These are phyloP conservation scores for Phainopepla nitens DNA, from an alignment of 2,113 vertebrate genomes.

Conservation along the genomic window DNA sequence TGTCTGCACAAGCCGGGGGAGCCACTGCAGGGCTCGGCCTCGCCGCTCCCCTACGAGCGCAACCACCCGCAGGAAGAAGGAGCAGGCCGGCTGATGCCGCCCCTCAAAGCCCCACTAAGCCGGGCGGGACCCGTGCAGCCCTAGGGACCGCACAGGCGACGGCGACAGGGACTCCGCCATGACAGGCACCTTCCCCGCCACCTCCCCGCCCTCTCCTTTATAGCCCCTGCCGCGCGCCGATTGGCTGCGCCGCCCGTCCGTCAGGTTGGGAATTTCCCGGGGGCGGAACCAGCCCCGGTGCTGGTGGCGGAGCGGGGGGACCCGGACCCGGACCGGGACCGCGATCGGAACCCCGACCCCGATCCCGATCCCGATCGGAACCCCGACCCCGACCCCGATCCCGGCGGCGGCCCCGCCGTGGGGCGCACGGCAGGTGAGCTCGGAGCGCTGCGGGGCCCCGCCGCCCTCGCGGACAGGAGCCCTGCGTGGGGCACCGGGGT, in stretches of 20 bases:
- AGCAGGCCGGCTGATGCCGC: fast-evolving
- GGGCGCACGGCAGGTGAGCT: not conserved
- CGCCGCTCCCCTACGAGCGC: too few relatives aligned
- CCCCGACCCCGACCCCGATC: too few relatives aligned
- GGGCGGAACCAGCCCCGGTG: not conserved
- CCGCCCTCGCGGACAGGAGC: not conserved
- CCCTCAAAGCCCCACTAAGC: fast-evolving
- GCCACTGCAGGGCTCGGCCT: not conserved
- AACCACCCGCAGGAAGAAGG: fast-evolving
- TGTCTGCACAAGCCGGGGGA: not conserved
- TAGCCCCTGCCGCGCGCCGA: fast-evolving
- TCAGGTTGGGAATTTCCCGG: conserved; percentile 51
- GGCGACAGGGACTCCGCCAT: fast-evolving
- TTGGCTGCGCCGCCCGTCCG: not conserved
- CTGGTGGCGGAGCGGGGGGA: not conserved
- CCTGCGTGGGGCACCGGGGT: not conserved
- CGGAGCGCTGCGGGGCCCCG: not conserved
- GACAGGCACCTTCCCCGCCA: fast-evolving
- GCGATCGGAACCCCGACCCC: not conserved
- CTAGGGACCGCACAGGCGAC: fast-evolving
- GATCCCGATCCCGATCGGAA: fast-evolving
- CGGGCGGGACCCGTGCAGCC: fast-evolving
- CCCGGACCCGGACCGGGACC: not conserved
- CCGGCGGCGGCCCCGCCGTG: not conserved
- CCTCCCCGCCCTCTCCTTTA: not conserved